Conservation (phyloP, 1,140 invertebrate species). For the Fopius arisanus region DNA sequence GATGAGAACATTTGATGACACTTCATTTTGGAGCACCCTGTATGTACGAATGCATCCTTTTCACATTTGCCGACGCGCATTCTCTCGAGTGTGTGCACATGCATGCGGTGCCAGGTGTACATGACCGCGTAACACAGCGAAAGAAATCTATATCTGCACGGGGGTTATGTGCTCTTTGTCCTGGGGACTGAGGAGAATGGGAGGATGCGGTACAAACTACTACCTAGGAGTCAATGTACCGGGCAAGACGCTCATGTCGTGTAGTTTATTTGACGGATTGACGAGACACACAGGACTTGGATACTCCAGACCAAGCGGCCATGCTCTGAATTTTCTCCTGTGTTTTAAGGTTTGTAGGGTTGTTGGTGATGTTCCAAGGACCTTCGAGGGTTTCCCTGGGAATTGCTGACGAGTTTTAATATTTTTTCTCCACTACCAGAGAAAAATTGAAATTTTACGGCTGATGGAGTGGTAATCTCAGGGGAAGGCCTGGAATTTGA, state of each 20-base stretch:
- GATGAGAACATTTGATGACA: too few relatives aligned
- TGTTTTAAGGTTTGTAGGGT: too few relatives aligned
- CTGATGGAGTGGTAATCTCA: too few relatives aligned
- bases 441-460: too few relatives aligned
- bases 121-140: neutral
- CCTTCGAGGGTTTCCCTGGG: too few relatives aligned
- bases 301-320: neutral
- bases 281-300: neutral
- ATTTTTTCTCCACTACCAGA: too few relatives aligned
- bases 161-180: conserved; percentile 6
- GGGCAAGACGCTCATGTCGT: neutral
- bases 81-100: neutral
- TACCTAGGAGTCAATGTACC: neutral
- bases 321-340: too few relatives aligned
- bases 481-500: too few relatives aligned
- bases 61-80: conserved; percentile 18
- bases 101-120: conserved; percentile 20
- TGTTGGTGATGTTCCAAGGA: too few relatives aligned
- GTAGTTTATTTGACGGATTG: conserved; percentile 20
- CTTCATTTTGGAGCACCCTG: too few relatives aligned
- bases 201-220: neutral
- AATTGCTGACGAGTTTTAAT: too few relatives aligned
- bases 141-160: neutral
- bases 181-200: neutral
- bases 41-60: conserved; percentile 14